Evolutionary conservation across 2,113 vertebrate species (phyloP).

Genomic region (Fulica atra): DNA sequence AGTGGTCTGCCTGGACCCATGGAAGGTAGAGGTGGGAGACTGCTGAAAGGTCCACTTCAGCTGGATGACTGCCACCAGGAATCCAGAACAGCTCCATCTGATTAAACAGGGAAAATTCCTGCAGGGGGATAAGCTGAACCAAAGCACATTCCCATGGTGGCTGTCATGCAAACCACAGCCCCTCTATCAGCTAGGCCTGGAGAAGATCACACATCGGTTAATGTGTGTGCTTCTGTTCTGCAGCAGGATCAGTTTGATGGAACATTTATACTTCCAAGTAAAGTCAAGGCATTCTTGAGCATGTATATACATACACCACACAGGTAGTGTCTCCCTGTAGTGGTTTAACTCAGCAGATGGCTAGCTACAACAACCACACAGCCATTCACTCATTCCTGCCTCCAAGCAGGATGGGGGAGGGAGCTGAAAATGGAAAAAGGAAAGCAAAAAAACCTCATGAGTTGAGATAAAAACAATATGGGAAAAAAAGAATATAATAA

Average conservation of each 20-base stretch:
- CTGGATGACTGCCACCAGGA: fast-evolving
- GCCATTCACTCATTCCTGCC: no score
- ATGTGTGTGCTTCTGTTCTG: neutral
- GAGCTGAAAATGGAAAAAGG: no score
- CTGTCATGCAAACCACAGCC: fast-evolving
- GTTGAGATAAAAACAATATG: no score
- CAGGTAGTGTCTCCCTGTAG: neutral
- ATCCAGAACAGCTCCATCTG: neutral
- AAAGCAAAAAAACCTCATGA: no score
- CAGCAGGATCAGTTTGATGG: neutral
- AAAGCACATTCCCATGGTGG: neutral
- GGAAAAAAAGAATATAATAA: no score
- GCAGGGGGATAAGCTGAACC: neutral
- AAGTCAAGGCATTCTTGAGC: neutral
- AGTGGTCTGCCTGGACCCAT: neutral
- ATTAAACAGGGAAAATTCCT: neutral
- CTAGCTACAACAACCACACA: no score
- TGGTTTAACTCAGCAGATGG: no score
- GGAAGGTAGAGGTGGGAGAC: neutral
- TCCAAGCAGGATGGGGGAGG: no score
- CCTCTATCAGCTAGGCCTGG: neutral
- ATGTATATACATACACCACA: no score
- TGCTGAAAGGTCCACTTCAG: neutral
- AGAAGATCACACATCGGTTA: neutral
- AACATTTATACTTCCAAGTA: neutral